These are phyloP conservation scores for Orthonychiurus folsomi DNA, from an alignment of 2,888 invertebrate species.

Conservation along the genomic window DNA sequence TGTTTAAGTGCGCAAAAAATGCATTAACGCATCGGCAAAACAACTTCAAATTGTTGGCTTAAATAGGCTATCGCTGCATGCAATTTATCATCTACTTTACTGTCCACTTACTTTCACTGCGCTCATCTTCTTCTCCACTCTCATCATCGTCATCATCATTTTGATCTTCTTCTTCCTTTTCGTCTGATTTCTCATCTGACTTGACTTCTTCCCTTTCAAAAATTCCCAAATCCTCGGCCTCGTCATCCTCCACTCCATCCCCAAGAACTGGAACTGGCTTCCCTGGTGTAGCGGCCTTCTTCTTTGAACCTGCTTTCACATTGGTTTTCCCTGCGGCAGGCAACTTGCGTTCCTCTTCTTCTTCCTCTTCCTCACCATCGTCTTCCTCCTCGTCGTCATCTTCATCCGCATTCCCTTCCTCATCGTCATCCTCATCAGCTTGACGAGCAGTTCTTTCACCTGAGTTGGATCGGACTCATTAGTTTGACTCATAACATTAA, in stretches of 20 bases:
- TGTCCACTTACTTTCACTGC: constrained; percentile 9
- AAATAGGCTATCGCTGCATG: too few species aligned
- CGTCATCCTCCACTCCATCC: constrained; percentile 39
- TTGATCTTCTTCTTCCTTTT: constrained; percentile 25
- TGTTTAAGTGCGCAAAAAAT: too few species aligned
- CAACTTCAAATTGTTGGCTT: too few species aligned
- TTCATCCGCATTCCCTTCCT: constrained; percentile 32
- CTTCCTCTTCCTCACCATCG: constrained; percentile 37
- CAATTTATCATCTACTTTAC: too few species aligned
- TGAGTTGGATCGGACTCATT: constrained; percentile 3
- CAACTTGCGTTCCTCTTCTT: constrained; percentile 18
- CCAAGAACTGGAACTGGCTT: constrained; percentile 38
- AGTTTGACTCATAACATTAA: too few species aligned
- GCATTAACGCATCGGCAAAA: too few species aligned
- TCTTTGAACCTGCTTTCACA: constrained; percentile 2
- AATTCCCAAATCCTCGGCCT: constrained; percentile 39
- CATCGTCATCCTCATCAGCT: constrained; percentile 30
- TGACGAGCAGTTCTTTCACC: constrained; percentile 26
- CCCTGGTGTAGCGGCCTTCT: constrained; percentile 18
- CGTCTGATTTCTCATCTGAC: constrained; percentile 32
- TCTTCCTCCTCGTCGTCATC: constrained; percentile 39
- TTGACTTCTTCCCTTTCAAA: constrained; percentile 31
- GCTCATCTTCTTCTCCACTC: constrained; percentile 31
- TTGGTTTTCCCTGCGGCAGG: not conserved
- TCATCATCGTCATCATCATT: constrained; percentile 31